phyloP scores from a whole-genome alignment of 2,113 vertebrate species.

The Chaetura pelagica region DNA sequence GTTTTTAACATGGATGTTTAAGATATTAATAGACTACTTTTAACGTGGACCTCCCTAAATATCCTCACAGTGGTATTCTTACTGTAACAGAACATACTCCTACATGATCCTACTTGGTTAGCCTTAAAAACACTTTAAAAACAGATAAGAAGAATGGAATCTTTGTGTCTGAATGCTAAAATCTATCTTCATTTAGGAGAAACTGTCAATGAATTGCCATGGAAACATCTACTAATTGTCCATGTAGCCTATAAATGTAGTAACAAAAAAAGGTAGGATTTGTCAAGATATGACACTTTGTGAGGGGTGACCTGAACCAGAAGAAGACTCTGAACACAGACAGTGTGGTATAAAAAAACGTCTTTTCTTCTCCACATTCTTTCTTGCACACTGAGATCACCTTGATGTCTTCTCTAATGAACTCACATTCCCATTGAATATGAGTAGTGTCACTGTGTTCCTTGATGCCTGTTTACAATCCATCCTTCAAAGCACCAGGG shows the following conservation, averaged over 20 bases:
- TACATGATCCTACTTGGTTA: constrained; percentile 48
- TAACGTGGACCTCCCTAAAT: constrained; percentile 34
- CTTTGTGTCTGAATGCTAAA: constrained; percentile 38
- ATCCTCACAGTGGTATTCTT: constrained; percentile 33
- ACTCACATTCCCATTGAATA: not conserved
- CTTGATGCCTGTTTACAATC: not conserved
- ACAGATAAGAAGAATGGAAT: constrained; percentile 28
- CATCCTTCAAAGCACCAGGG: not conserved
- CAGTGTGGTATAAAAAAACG: not conserved
- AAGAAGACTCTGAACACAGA: not conserved
- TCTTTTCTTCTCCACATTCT: not conserved
- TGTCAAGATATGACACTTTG: constrained; percentile 14
- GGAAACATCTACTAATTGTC: constrained; percentile 68
- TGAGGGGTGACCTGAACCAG: not conserved
- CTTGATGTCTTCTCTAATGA: not conserved
- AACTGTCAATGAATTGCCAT: constrained; percentile 13
- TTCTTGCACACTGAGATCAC: not conserved
- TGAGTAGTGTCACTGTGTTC: not conserved
- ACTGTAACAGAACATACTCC: constrained; percentile 38
- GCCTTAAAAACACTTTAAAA: constrained; percentile 49
- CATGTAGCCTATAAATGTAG: constrained; percentile 27
- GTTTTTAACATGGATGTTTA: constrained; percentile 2
- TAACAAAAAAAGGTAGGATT: constrained; percentile 64
- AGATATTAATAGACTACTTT: constrained; percentile 49
- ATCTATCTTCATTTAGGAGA: constrained; percentile 33